phyloP scores from a whole-genome alignment of 2,797 vertebrate genomes.

The Mus spretus region DNA sequence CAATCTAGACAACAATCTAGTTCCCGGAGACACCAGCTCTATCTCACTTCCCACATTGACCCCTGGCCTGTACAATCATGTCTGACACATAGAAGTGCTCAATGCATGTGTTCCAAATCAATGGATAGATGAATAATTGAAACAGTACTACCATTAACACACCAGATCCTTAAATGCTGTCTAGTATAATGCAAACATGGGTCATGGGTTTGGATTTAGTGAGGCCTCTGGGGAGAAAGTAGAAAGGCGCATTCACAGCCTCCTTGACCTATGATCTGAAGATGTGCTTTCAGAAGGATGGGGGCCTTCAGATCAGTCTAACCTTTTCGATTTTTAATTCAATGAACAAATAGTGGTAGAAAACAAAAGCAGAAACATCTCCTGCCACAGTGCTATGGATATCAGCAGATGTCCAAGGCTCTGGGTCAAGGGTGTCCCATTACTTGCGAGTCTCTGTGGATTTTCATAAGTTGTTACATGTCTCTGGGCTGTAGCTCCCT shows the following conservation, averaged over 20 bases:
- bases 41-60: neutral
- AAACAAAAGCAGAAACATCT: conserved; percentile 2
- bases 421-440: neutral
- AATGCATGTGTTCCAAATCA: neutral
- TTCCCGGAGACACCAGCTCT: neutral
- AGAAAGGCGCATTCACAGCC: too few species aligned
- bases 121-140: neutral
- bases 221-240: neutral
- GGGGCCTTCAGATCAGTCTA: neutral
- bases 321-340: neutral
- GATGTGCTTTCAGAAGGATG: neutral
- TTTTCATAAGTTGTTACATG: neutral
- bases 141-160: neutral
- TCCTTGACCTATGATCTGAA: neutral
- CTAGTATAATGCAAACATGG: neutral
- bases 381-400: neutral
- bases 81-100: neutral
- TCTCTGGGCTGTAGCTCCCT: neutral
- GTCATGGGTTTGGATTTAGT: neutral
- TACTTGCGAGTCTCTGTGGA: neutral
- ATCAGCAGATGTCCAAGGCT: too few species aligned
- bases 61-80: neutral
- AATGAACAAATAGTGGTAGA: neutral
- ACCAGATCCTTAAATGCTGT: neutral
- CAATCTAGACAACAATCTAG: neutral